Conservation (phyloP, 2,113 vertebrate species). For the Actinemys pallida region DNA sequence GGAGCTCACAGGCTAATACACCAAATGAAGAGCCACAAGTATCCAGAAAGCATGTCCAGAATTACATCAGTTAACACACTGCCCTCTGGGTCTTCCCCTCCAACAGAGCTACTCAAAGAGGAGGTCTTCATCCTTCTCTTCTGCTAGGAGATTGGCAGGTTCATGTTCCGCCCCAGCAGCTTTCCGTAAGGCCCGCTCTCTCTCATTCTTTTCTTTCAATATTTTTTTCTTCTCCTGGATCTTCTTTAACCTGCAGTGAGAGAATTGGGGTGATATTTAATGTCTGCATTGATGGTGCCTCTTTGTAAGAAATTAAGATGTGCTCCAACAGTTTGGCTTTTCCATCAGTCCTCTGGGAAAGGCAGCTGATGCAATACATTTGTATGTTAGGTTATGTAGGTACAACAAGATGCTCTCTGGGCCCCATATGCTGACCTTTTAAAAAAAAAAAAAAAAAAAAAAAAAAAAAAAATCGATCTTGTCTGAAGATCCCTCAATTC, state of each 20-base stretch:
- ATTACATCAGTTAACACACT: constrained; percentile 33
- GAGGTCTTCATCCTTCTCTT: constrained; percentile 94
- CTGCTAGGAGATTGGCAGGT: constrained; percentile 91
- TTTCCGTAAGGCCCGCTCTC: constrained; percentile 84
- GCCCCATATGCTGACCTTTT: background rate
- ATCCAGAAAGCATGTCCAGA: constrained; percentile 51
- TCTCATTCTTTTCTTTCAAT: constrained; percentile 89
- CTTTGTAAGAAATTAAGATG: background rate
- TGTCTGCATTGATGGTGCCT: background rate
- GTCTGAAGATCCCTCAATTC: background rate
- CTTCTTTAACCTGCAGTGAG: constrained; percentile 91
- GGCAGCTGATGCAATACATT: no score
- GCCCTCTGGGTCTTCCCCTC: background rate
- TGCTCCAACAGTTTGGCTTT: background rate
- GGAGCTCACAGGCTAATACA: constrained; percentile 48
- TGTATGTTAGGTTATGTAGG: no score
- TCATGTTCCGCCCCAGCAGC: constrained; percentile 84
- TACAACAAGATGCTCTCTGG: background rate
- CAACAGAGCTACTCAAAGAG: constrained; percentile 89
- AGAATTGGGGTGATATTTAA: background rate
- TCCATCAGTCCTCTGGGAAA: background rate
- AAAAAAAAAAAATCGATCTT: background rate
- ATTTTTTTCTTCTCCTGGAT: constrained; percentile 99
- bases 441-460: background rate
- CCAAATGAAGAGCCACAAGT: constrained; percentile 67